These are phyloP conservation scores for Gymnorhina tibicen DNA, from an alignment of 2,113 vertebrate species.

Conservation along the genomic window DNA sequence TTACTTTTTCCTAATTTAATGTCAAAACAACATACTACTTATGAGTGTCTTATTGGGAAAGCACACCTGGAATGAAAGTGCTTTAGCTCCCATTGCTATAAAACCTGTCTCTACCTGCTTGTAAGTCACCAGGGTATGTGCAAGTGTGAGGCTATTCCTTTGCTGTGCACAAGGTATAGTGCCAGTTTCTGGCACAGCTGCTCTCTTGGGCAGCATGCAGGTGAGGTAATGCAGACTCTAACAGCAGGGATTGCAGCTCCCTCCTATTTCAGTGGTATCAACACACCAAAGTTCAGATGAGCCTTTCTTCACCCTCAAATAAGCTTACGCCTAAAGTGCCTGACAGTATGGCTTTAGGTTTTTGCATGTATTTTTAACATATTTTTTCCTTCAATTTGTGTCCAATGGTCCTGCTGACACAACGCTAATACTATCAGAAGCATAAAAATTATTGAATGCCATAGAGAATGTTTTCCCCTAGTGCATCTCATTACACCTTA, in stretches of 20 bases:
- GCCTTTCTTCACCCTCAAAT: not conserved
- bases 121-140: not conserved
- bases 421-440: not conserved
- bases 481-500: not conserved
- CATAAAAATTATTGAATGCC: not conserved
- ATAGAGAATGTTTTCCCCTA: not conserved
- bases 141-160: not conserved
- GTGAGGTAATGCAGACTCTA: not conserved
- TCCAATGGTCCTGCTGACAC: not conserved
- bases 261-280: not conserved
- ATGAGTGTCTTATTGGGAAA: not conserved
- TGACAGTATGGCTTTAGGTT: not conserved
- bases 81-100: not conserved
- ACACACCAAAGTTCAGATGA: not conserved
- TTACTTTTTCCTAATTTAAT: not conserved
- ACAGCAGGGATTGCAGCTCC: not conserved
- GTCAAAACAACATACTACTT: not conserved
- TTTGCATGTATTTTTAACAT: not conserved
- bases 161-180: not conserved
- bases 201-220: not conserved
- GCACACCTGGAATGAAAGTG: not conserved
- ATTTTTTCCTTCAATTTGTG: not conserved
- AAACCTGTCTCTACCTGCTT: slow-evolving; percentile 11
- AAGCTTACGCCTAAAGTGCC: not conserved
- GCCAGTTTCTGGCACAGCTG: not conserved